These are phyloP conservation scores for Sparidentex hasta DNA, from an alignment of 2,797 vertebrate species.

Conservation along the genomic window DNA sequence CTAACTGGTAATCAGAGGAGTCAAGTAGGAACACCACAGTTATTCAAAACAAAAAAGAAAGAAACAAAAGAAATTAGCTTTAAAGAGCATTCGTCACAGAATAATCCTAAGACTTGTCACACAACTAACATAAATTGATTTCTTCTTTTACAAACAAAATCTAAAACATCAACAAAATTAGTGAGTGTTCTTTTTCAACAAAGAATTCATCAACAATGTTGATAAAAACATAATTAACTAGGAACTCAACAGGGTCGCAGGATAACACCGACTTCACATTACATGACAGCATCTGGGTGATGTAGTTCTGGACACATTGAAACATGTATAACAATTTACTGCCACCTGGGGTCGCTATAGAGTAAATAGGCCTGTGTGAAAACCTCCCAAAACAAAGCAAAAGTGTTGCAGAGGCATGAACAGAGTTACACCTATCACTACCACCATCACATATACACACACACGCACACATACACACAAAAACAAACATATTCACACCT, in stretches of 20 bases:
- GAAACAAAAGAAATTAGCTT: neutral
- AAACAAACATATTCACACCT: neutral
- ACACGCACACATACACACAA: constrained; percentile 4
- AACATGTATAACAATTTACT: neutral
- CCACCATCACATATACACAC: neutral
- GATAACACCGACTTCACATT: neutral
- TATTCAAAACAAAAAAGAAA: neutral
- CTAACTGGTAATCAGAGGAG: neutral
- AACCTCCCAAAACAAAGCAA: neutral
- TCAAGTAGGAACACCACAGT: neutral
- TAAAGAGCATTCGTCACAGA: neutral
- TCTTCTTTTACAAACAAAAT: neutral
- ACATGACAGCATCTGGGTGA: constrained; percentile 2
- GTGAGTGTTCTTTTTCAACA: neutral
- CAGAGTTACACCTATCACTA: neutral
- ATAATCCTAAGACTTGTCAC: neutral
- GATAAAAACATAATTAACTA: neutral
- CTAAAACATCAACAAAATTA: too few species aligned
- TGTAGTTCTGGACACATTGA: neutral
- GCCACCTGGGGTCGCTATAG: constrained; percentile 60
- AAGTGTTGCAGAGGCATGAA: constrained; percentile 19
- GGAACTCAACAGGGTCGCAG: neutral
- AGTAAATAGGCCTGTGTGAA: constrained; percentile 3
- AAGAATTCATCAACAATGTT: neutral
- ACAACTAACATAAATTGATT: neutral